These are phyloP conservation scores for Oryctes rhinoceros DNA, from an alignment of 1,140 invertebrate species.

Conservation along the genomic window DNA sequence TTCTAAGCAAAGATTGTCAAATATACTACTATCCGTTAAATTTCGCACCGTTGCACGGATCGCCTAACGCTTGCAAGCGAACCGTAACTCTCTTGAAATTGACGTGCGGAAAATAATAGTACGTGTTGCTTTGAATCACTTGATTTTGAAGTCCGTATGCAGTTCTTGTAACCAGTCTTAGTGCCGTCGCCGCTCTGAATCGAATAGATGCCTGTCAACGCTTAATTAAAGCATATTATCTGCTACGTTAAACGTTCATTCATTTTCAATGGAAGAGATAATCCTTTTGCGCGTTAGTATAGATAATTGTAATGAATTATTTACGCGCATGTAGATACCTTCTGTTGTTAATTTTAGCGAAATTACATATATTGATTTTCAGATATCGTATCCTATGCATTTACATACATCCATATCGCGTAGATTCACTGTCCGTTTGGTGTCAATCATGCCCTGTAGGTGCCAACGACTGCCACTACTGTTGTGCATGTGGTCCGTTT, in stretches of 20 bases:
- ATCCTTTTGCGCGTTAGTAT: neutral
- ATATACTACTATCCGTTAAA: neutral
- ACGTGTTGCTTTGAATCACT: neutral
- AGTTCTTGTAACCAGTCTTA: neutral
- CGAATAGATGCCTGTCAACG: neutral
- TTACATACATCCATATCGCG: neutral
- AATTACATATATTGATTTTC: neutral
- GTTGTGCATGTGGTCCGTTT: neutral
- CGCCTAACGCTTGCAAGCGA: neutral
- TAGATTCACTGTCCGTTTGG: neutral
- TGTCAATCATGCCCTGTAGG: neutral
- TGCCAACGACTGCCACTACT: neutral
- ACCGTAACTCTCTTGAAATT: neutral
- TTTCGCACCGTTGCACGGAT: neutral
- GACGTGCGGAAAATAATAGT: neutral
- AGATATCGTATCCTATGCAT: neutral
- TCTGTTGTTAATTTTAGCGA: neutral
- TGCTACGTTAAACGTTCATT: neutral
- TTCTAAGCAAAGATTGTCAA: slow-evolving; percentile 5
- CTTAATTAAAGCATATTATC: neutral
- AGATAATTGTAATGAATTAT: neutral
- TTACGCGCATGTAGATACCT: neutral
- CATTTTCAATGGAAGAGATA: neutral
- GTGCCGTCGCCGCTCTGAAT: neutral
- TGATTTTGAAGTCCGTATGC: neutral